Evolutionary conservation across 2,113 vertebrate species (phyloP), one percentile per base, ranked within the genome.

Genomic region (Pungitius pungitius): DNA sequence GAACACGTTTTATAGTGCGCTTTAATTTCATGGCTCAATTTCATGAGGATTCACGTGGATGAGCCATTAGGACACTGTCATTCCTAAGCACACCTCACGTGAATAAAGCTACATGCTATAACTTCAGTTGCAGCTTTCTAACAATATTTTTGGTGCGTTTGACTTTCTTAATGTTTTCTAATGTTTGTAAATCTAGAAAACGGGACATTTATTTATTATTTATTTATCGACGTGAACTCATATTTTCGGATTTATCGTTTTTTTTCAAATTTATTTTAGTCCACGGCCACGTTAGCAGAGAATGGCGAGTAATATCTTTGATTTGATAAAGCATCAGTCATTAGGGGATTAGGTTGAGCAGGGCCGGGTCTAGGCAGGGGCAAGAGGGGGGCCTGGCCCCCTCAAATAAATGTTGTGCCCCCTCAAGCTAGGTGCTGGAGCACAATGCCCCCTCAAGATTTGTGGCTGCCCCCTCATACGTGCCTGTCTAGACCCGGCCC

Each of bases 11-110:
- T 54, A 72, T 69, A 68, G 68, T 74, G 65, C 55, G 68, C 76
- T 82, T 64, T 55, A 64, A 80, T 83, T 76, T 76, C 22, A 80
- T 59, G 13, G 68, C 67, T 83, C 78, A 74, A 66, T 60, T 54
- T 68, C n/a, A n/a, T n/a, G n/a, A n/a, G n/a, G n/a, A n/a, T n/a
- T n/a, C n/a, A n/a, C n/a, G n/a, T n/a, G n/a, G n/a, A n/a, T n/a
- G n/a, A n/a, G n/a, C n/a, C 4, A n/a, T 6, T 49, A 18, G 1
- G 20, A 37, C 52, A 10, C 26, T 51, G 4, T 58, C 6, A 52
- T 17, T 51, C 33, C 58, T 26, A 49, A 35, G 33, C 33, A 35
- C 5, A 8, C 7, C 5, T 35, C 0, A 35, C 4, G 33, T 35
- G 6, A 35, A 35, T 35, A 35, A 35, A 6, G 33, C 33, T 5